A percentile compares a stretch with the other conserved stretches of the same genome.
Conservation (phyloP, 53 echinoderm and acorn worm species). For the Pentamera pediparva region DNA sequence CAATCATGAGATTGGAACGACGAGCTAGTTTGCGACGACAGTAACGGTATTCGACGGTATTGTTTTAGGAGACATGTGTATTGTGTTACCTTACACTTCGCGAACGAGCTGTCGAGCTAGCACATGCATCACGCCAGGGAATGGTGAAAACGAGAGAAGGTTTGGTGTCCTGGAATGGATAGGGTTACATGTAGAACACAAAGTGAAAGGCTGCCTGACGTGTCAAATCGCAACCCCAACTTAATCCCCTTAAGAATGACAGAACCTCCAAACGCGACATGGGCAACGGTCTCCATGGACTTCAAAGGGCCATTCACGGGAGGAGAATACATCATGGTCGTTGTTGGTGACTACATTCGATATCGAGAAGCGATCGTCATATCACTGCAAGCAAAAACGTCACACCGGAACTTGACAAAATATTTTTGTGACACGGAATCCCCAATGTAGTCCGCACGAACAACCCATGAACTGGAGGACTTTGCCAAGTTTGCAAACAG, state of each 20-base stretch:
- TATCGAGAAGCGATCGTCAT: neutral
- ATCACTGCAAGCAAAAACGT: slow-evolving; percentile 35
- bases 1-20: slow-evolving; percentile 12
- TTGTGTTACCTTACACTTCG: slow-evolving; percentile 30
- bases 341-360: neutral
- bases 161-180: slow-evolving; percentile 48
- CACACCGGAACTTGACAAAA: slow-evolving; percentile 54
- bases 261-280: slow-evolving; percentile 1
- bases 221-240: slow-evolving; percentile 36
- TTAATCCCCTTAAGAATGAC: slow-evolving; percentile 1
- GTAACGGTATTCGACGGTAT: slow-evolving; percentile 5
- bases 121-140: slow-evolving; percentile 41
- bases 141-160: slow-evolving; percentile 42
- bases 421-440: slow-evolving; percentile 56
- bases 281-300: slow-evolving; percentile 15
- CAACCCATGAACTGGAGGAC: slow-evolving; percentile 51
- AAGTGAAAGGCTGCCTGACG: slow-evolving; percentile 24
- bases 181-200: slow-evolving; percentile 9
- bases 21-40: neutral
- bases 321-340: slow-evolving; percentile 12
- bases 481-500: slow-evolving; percentile 28
- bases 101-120: slow-evolving; percentile 33
- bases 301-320: slow-evolving; percentile 26
- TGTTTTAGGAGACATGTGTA: neutral
- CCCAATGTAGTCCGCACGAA: slow-evolving; percentile 53